These are phyloP conservation scores for Noctua janthina DNA, from an alignment of 2,888 invertebrate genomes.

Conservation along the genomic window DNA sequence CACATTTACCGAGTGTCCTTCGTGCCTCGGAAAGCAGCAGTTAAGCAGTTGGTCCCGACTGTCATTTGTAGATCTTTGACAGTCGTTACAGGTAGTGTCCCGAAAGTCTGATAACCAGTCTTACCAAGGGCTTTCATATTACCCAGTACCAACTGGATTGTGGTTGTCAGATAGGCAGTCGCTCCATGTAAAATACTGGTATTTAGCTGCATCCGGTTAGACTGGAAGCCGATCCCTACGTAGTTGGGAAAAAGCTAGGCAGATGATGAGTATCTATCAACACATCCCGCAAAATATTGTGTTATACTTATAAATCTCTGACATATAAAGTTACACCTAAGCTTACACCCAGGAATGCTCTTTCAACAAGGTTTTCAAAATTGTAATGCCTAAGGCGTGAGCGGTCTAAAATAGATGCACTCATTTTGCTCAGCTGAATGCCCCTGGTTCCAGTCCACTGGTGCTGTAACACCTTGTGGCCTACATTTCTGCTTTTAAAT, in stretches of 20 bases:
- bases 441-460: conserved; percentile 22
- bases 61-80: not conserved
- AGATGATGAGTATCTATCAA: not conserved
- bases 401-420: conserved; percentile 43
- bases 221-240: not conserved
- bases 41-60: not conserved
- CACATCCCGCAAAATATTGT: not conserved
- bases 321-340: not conserved
- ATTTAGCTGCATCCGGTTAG: not conserved
- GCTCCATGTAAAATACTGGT: not conserved
- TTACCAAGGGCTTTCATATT: not conserved
- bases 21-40: not conserved
- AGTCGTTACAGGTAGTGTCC: not conserved
- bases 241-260: not conserved
- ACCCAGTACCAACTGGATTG: not conserved
- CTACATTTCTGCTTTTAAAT: conserved; percentile 35
- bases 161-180: not conserved
- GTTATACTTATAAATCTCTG: not conserved
- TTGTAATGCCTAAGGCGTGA: conserved; percentile 7
- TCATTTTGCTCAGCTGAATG: conserved; percentile 39
- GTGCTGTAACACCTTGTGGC: conserved; percentile 27
- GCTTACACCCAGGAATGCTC: not conserved
- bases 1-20: not conserved
- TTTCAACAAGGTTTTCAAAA: conserved; percentile 7
- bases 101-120: not conserved